These are phyloP conservation scores for Phlogophora meticulosa DNA, from an alignment of 2,888 invertebrate species.

Conservation along the genomic window DNA sequence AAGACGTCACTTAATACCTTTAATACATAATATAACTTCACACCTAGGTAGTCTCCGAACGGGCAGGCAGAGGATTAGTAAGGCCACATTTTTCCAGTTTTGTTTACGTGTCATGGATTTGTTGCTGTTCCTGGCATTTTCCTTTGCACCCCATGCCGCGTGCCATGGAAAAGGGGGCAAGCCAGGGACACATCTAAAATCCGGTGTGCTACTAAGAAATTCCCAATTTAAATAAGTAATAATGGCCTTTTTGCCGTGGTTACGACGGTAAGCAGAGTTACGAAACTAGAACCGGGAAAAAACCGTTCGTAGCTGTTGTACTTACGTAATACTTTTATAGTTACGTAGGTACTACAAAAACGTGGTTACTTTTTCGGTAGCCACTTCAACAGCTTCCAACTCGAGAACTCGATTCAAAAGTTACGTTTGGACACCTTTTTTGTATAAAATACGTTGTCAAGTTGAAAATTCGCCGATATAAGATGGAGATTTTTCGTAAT, in stretches of 20 bases:
- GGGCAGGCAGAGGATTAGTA: no score
- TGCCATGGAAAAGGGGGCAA: not conserved
- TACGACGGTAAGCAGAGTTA: not conserved
- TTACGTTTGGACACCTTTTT: conserved; percentile 20
- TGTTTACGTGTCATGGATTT: no score
- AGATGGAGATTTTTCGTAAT: not conserved
- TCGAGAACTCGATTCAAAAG: conserved; percentile 22
- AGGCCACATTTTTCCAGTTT: no score
- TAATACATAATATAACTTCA: not conserved
- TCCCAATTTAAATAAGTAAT: not conserved
- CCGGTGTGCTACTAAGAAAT: not conserved
- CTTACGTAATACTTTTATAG: no score
- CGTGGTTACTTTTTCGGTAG: not conserved
- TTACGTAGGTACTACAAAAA: no score
- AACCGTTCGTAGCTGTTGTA: conserved; percentile 16
- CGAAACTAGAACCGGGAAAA: not conserved
- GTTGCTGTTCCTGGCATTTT: no score
- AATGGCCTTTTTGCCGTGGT: no score
- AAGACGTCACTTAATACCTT: not conserved
- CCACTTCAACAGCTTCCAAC: conserved; percentile 1
- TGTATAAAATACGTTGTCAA: conserved; percentile 22
- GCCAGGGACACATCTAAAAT: not conserved
- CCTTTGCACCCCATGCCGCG: no score
- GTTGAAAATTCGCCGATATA: conserved; percentile 22
- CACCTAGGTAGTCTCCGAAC: not conserved